These are phyloP conservation scores for Ophiodon elongatus DNA, from an alignment of 2,113 vertebrate species.

Conservation along the genomic window DNA sequence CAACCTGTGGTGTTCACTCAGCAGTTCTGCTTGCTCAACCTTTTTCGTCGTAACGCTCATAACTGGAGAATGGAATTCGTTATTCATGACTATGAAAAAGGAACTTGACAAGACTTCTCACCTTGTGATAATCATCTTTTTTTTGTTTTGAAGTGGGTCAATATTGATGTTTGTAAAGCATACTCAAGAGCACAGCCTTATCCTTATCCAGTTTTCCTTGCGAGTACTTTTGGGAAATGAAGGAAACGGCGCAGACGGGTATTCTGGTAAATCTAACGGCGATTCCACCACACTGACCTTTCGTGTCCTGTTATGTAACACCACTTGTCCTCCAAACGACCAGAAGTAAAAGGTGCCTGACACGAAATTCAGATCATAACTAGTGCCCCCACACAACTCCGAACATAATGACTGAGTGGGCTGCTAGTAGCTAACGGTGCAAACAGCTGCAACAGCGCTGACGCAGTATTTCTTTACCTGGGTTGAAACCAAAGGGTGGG, in stretches of 20 bases:
- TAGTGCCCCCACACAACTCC: not conserved
- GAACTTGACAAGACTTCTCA: not conserved
- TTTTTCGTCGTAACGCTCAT: not conserved
- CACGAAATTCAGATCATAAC: not conserved
- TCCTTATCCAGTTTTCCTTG: constrained; percentile 18
- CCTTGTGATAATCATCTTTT: not conserved
- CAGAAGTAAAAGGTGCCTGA: not conserved
- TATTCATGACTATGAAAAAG: not conserved
- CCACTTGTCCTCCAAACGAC: constrained; percentile 10
- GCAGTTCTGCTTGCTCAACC: not conserved
- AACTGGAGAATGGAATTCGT: not conserved
- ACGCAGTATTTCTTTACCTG: not conserved
- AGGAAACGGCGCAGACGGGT: not conserved
- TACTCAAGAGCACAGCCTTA: not conserved
- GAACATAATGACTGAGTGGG: too few relatives aligned
- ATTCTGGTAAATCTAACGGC: not conserved
- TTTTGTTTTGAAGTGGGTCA: not conserved
- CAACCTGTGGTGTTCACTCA: constrained; percentile 17
- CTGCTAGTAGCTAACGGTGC: not conserved
- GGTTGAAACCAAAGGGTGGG: not conserved
- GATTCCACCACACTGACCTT: constrained; percentile 6
- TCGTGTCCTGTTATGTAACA: constrained; percentile 13
- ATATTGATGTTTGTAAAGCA: constrained; percentile 18
- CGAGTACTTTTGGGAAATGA: not conserved
- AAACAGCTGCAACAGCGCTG: not conserved